Base-by-base conservation (phyloP, 2,797 vertebrate species). In the Eulemur rubriventer region DNA sequence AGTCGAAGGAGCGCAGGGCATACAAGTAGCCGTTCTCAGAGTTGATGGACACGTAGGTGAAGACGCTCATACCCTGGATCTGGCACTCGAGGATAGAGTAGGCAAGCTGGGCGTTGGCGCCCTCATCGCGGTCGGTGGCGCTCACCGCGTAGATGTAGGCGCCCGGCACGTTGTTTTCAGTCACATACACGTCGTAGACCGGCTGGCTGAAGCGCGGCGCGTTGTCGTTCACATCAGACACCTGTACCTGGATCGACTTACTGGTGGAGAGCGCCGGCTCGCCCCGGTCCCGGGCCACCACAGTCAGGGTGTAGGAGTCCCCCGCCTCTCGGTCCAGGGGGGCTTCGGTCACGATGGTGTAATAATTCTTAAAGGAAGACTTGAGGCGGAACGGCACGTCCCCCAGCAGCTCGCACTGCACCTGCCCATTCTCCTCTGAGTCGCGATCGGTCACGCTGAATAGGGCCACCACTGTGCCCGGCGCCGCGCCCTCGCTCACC, bases 1-100 rank as follows among this genome's bases (percentile, higher is more conserved):
- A 99, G 97, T 99, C 99, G 81, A 99, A 99, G 18, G 99, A 99
- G 92, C 99, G 98, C 93, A 99, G 99, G 0, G 99, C 99, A 46
- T 99, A 99, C 93, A 99, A 98, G 94, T 99, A 99, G 46, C 99
- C 99, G 9, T 99, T 99, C 98, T 99, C 99, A 5, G 99, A 99
- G 97, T 99, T 99, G 98, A 99, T 99, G 94, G 99, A 99, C 98
- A 99, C 99, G 26, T 99, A 99, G 28, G 99, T 99, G 98, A 99
- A 99, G 70, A 99, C 99, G 0, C 99, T 99, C 99, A 99, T 99
- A 97, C 99, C 99, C 98, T 99, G 99, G 94, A 99, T 99, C 97
- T 99, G 99, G 97, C 99, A 99, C 97, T 99, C 99, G 89, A 99
- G 97, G 96, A 99, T 99, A 94, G 99, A 99, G 98, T 99, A 99